Percentiles rank a stretch among this genome's conserved stretches.
Conservation (phyloP, 2,797 vertebrate genomes). For the Thamnophis elegans region DNA sequence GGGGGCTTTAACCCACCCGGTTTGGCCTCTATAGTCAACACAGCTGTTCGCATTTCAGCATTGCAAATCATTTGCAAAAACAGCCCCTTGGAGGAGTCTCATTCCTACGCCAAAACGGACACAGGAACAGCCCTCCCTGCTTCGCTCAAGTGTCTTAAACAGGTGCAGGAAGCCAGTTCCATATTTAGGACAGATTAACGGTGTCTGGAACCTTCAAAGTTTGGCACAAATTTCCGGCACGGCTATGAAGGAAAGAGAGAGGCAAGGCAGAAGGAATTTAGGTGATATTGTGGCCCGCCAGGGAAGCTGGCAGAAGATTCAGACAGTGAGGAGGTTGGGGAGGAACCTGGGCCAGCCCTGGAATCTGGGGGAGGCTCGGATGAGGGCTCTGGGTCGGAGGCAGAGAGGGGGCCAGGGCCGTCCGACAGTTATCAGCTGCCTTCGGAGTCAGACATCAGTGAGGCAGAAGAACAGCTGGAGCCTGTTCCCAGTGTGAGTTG, state of each 20-base stretch:
- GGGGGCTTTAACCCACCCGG: not conserved
- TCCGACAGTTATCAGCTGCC: too few relatives aligned
- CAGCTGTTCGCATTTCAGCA: not conserved
- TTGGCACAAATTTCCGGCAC: not conserved
- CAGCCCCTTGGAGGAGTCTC: slow-evolving; percentile 1
- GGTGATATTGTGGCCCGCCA: too few relatives aligned
- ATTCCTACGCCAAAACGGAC: not conserved
- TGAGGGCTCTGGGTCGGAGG: too few relatives aligned
- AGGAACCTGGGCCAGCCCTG: too few relatives aligned
- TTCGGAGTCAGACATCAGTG: too few relatives aligned
- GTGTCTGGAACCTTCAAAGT: not conserved
- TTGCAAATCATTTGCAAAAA: not conserved
- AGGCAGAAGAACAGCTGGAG: too few relatives aligned
- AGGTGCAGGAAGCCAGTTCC: slow-evolving; percentile 26
- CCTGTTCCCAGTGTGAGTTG: too few relatives aligned
- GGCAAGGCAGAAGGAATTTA: not conserved
- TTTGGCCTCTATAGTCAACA: not conserved
- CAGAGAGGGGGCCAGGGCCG: too few relatives aligned
- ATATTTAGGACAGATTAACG: slow-evolving; percentile 24
- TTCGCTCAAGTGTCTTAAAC: slow-evolving; percentile 25
- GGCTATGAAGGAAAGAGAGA: too few relatives aligned
- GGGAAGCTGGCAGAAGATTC: too few relatives aligned
- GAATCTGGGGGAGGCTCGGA: too few relatives aligned
- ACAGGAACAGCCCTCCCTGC: accelerated
- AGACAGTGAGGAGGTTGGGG: too few relatives aligned